phyloP scores from a whole-genome alignment of 2,113 vertebrate species.

The Rattus rattus region DNA sequence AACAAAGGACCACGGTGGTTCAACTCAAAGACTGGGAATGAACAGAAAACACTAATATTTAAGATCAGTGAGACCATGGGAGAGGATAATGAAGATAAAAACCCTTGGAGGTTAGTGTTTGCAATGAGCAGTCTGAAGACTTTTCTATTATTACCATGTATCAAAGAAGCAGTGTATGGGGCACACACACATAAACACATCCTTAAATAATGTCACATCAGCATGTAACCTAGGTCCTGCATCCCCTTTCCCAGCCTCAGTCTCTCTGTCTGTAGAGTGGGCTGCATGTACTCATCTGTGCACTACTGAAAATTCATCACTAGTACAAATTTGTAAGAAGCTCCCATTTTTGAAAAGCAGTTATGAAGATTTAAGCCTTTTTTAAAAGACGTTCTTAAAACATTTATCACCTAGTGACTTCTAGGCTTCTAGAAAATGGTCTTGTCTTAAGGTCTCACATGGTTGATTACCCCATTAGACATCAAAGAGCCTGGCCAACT shows the following conservation, averaged over 20 bases:
- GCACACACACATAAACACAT: neutral
- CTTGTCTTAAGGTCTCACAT: neutral
- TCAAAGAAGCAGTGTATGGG: neutral
- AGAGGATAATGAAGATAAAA: neutral
- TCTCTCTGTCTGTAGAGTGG: fast-evolving
- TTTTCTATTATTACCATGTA: neutral
- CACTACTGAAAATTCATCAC: neutral
- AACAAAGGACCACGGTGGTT: neutral
- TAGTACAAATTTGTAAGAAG: neutral
- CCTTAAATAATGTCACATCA: neutral
- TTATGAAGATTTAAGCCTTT: neutral
- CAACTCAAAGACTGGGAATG: neutral
- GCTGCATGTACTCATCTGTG: neutral
- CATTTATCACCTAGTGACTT: neutral
- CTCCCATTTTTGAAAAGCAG: neutral
- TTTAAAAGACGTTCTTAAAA: constrained; percentile 4
- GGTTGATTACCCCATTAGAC: constrained; percentile 27
- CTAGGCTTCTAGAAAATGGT: constrained; percentile 22
- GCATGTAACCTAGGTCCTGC: fast-evolving
- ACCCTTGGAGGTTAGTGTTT: neutral
- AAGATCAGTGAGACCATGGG: neutral
- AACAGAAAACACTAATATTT: neutral
- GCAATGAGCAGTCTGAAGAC: neutral
- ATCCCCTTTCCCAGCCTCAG: fast-evolving
- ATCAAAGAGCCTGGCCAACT: neutral